Conservation (phyloP, 2,797 vertebrate genomes). For the Lateolabrax maculatus region DNA sequence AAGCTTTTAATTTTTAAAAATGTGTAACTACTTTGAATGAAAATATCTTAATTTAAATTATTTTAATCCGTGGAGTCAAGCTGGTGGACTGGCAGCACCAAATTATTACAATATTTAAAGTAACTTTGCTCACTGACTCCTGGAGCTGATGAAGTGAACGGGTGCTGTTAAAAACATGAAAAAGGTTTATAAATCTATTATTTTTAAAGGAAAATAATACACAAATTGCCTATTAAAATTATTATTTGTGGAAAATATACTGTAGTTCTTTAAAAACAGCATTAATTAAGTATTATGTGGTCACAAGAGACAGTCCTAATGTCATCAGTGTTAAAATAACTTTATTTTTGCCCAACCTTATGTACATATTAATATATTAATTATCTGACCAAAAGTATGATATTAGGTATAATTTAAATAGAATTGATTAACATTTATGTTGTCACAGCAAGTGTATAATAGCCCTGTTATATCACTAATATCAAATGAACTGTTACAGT, state of each 20-base stretch:
- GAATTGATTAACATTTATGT: background rate
- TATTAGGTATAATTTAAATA: background rate
- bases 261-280: background rate
- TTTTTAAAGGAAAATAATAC: background rate
- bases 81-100: background rate
- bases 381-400: background rate
- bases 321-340: too few relatives aligned
- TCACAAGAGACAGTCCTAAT: background rate
- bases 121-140: background rate
- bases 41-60: background rate
- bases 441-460: background rate
- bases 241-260: background rate
- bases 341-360: too few relatives aligned
- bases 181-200: background rate
- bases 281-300: background rate
- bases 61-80: background rate
- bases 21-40: background rate
- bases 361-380: too few relatives aligned
- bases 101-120: background rate
- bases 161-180: background rate
- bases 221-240: background rate
- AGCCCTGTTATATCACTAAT: background rate
- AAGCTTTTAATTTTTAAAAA: background rate
- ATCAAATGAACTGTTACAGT: background rate
- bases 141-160: background rate